Percentiles rank a stretch among this genome's conserved stretches.
These are phyloP conservation scores for Oryzias woworae DNA, from an alignment of 2,113 vertebrate species.

Conservation along the genomic window DNA sequence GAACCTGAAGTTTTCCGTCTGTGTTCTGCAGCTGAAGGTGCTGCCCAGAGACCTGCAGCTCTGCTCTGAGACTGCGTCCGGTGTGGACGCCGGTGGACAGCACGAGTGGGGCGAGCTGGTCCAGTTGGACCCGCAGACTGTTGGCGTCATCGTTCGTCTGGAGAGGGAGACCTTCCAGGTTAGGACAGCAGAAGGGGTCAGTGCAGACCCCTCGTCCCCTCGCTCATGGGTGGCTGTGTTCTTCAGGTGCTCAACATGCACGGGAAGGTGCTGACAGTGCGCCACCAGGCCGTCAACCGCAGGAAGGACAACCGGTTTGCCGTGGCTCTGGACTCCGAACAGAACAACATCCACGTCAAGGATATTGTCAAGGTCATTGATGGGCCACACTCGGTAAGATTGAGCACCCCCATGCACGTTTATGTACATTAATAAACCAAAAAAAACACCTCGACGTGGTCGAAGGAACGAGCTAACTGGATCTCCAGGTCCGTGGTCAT, in stretches of 20 bases:
- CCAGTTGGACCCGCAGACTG: constrained; percentile 90
- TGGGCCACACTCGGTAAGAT: constrained; percentile 88
- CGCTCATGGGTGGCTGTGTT: not conserved
- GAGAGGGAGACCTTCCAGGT: constrained; percentile 97
- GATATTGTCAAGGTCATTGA: constrained; percentile 97
- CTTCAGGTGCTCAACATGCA: constrained; percentile 92
- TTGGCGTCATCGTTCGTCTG: constrained; percentile 91
- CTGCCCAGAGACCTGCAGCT: constrained; percentile 93
- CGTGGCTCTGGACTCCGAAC: constrained; percentile 91
- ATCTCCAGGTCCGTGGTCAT: no score
- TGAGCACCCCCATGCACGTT: not conserved
- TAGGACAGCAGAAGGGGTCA: not conserved
- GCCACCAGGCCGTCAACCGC: constrained; percentile 91
- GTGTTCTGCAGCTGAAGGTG: constrained; percentile 82
- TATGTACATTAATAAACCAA: not conserved
- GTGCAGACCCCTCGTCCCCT: not conserved
- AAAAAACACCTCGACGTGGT: no score
- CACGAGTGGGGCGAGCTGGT: constrained; percentile 97
- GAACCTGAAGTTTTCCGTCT: not conserved
- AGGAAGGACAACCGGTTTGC: constrained; percentile 95
- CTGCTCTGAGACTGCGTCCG: constrained; percentile 93
- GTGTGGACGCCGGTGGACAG: constrained; percentile 92
- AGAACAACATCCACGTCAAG: constrained; percentile 96
- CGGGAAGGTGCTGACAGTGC: constrained; percentile 89
- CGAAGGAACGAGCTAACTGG: no score